phyloP scores from a whole-genome alignment of 2,113 vertebrate species.

The Castor canadensis region DNA sequence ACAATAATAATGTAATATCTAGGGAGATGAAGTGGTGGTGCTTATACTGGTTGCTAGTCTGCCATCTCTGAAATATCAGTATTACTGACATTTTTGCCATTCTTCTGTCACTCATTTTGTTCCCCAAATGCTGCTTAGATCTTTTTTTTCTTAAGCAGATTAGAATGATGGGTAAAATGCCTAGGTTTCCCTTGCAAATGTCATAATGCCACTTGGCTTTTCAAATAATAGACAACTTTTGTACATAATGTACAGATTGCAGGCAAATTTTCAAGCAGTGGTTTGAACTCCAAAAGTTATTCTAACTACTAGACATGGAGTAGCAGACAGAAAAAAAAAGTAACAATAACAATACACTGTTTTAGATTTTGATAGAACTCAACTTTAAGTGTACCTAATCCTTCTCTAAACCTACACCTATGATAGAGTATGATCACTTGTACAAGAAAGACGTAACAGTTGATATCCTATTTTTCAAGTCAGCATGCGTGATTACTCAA shows the following conservation, averaged over 20 bases:
- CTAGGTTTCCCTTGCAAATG: conserved; percentile 50
- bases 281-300: background rate
- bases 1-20: background rate
- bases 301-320: background rate
- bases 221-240: conserved; percentile 21
- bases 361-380: background rate
- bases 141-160: conserved; percentile 44
- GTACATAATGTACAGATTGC: background rate
- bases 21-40: background rate
- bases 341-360: background rate
- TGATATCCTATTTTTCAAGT: conserved; percentile 10
- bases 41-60: conserved; percentile 24
- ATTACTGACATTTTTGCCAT: conserved; percentile 49
- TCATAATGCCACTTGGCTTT: conserved; percentile 46
- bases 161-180: conserved; percentile 44
- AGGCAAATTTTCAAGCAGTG: background rate
- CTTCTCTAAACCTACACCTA: background rate
- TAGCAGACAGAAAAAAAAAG: background rate
- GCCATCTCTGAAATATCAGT: conserved; percentile 55
- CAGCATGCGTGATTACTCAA: background rate
- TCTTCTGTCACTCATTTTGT: conserved; percentile 58
- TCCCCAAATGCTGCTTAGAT: conserved; percentile 41
- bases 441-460: background rate
- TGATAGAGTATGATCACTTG: background rate
- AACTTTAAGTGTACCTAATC: background rate